Conservation (phyloP, 64 coral and sea anemone species). For the Dendronephthya gigantea region DNA sequence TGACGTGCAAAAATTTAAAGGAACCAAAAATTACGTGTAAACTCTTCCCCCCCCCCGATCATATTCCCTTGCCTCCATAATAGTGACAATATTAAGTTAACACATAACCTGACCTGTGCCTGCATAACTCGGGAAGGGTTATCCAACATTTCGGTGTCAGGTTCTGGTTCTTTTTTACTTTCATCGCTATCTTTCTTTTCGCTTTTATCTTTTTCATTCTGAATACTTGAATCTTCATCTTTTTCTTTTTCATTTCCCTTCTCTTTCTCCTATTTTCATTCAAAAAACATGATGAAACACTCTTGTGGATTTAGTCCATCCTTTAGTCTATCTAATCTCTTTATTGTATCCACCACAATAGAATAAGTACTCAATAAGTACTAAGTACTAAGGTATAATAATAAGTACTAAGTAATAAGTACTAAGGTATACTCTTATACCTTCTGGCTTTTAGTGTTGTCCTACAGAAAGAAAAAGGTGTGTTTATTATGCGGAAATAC, state of each 20-base stretch:
- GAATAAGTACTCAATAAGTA: not conserved
- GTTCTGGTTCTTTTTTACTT: constrained; percentile 57
- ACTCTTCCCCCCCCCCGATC: not conserved
- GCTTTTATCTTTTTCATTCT: constrained; percentile 52
- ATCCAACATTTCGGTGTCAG: constrained; percentile 73
- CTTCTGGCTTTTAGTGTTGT: not conserved
- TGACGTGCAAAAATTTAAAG: too few relatives aligned
- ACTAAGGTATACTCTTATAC: too few relatives aligned
- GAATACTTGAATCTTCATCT: constrained; percentile 52
- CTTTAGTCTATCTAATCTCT: too few relatives aligned
- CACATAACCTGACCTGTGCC: constrained; percentile 43
- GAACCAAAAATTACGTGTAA: too few relatives aligned
- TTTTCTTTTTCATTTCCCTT: constrained; percentile 65
- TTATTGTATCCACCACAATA: too few relatives aligned
- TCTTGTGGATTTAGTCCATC: too few relatives aligned
- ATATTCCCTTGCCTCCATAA: not conserved
- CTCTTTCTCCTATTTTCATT: constrained; percentile 19
- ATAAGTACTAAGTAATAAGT: too few relatives aligned
- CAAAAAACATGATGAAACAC: not conserved
- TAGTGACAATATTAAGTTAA: not conserved
- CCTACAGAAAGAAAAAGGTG: not conserved
- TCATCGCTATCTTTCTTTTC: constrained; percentile 52
- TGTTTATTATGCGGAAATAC: not conserved
- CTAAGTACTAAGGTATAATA: too few relatives aligned
- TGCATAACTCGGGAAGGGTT: constrained; percentile 83